Percentiles rank a stretch among this genome's conserved stretches.
Conservation (phyloP, 2,113 vertebrate species). For the Argyrosomus japonicus region DNA sequence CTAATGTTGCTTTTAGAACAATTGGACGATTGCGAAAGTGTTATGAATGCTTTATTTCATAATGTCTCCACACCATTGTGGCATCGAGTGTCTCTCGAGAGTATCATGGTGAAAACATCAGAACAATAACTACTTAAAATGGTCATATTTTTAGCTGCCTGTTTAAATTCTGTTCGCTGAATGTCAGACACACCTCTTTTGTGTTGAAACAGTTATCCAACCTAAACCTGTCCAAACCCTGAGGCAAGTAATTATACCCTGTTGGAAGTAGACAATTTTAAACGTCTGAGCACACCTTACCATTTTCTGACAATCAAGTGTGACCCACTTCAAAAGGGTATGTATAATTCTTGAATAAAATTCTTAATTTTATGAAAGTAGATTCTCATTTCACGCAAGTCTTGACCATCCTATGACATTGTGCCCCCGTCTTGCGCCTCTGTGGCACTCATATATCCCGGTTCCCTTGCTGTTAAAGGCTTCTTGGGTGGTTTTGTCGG, state of each 20-base stretch:
- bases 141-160: conserved; percentile 7
- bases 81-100: conserved; percentile 19
- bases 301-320: not conserved
- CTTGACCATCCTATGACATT: not conserved
- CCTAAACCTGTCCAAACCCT: not conserved
- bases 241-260: not conserved
- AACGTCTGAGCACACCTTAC: not conserved
- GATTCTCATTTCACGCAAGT: not conserved
- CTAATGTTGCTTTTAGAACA: not conserved
- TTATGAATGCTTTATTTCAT: conserved; percentile 1
- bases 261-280: not conserved
- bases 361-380: not conserved
- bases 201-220: conserved; percentile 16
- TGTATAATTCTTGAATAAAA: conserved; percentile 1
- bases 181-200: conserved; percentile 1
- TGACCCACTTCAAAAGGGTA: not conserved
- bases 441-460: conserved; percentile 9
- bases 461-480: conserved; percentile 40
- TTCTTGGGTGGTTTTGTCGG: conserved; percentile 29
- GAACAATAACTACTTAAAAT: conserved; percentile 30
- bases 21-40: not conserved
- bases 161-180: not conserved
- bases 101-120: conserved; percentile 24
- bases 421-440: not conserved
- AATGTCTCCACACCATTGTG: conserved; percentile 23